Evolutionary conservation across 2,888 invertebrate species (phyloP).

Genomic region (Bellardia bayeri): DNA sequence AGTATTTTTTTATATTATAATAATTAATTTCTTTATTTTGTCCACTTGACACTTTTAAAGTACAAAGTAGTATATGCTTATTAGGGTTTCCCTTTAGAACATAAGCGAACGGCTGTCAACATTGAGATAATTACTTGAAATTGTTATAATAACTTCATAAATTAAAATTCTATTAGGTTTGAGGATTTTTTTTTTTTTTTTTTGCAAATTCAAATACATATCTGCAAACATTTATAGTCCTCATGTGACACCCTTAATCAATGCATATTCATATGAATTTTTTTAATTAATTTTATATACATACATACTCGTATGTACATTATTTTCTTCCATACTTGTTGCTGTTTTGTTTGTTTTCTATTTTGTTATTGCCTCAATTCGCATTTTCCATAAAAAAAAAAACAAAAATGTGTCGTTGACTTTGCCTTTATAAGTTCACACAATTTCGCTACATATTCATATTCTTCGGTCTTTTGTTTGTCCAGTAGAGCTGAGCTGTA

Average conservation of each 20-base stretch:
- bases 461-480: not conserved
- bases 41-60: not conserved
- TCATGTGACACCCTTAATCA: not conserved
- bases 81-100: not conserved
- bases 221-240: not conserved
- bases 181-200: too few relatives aligned
- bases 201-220: too few relatives aligned
- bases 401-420: slow-evolving; percentile 18
- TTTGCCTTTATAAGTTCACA: slow-evolving; percentile 7
- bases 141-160: too few relatives aligned
- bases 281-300: slow-evolving; percentile 4
- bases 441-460: not conserved
- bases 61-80: not conserved
- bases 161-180: too few relatives aligned
- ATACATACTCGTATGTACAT: too few relatives aligned
- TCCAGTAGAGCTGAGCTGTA: not conserved
- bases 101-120: too few relatives aligned
- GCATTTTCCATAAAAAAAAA: not conserved
- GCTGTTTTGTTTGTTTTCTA: not conserved
- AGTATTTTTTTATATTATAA: not conserved
- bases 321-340: not conserved
- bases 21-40: not conserved
- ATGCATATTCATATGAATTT: slow-evolving; percentile 6
- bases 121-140: too few relatives aligned
- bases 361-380: slow-evolving; percentile 11